phyloP scores from a whole-genome alignment of 2,888 invertebrate genomes.

The Chrysina gloriosa region DNA sequence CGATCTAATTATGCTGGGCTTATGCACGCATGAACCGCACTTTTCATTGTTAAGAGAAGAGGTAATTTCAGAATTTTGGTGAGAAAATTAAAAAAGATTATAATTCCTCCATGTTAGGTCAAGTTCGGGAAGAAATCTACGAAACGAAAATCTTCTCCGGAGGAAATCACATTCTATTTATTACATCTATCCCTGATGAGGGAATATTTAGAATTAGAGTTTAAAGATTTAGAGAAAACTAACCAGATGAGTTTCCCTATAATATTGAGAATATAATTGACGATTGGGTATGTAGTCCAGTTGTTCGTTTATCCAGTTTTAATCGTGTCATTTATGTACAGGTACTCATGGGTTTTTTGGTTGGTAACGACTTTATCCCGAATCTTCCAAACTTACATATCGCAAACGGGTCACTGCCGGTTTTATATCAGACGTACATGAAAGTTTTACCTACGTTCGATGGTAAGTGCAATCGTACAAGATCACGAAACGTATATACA shows the following conservation, averaged over 20 bases:
- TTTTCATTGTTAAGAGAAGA: constrained; percentile 95
- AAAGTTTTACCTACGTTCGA: constrained; percentile 85
- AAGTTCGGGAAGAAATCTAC: constrained; percentile 77
- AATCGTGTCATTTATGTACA: constrained; percentile 51
- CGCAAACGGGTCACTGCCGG: constrained; percentile 86
- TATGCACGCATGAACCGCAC: constrained; percentile 95
- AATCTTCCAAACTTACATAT: constrained; percentile 96
- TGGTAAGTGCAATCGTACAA: constrained; percentile 69
- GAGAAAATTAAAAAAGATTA: neutral
- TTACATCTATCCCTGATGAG: constrained; percentile 91
- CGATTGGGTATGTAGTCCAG: constrained; percentile 78
- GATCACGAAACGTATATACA: constrained; percentile 34
- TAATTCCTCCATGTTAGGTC: constrained; percentile 66
- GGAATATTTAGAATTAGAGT: constrained; percentile 94
- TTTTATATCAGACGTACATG: constrained; percentile 90
- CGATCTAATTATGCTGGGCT: constrained; percentile 96
- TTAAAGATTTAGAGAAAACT: constrained; percentile 71
- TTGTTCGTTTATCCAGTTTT: constrained; percentile 8
- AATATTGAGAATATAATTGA: constrained; percentile 94
- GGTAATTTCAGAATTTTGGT: too few relatives aligned
- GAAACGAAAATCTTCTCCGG: constrained; percentile 79
- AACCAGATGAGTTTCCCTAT: constrained; percentile 77
- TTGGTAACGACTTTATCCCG: constrained; percentile 98
- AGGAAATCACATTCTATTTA: constrained; percentile 92
- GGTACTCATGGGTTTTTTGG: constrained; percentile 94